Evolutionary conservation across 2,797 vertebrate species (phyloP).

Genomic region (Luscinia megarhynchos): DNA sequence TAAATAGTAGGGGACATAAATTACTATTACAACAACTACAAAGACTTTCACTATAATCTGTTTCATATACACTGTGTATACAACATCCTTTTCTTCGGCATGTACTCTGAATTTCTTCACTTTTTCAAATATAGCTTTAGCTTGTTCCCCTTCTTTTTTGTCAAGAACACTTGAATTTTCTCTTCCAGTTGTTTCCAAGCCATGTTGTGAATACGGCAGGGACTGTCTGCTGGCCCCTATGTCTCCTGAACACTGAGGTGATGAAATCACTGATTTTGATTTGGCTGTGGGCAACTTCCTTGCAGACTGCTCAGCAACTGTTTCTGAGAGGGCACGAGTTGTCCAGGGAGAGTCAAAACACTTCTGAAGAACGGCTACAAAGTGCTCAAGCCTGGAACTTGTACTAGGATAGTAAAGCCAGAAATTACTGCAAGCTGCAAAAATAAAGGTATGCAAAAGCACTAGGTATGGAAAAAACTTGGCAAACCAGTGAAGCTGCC

Average conservation of each 20-base stretch:
- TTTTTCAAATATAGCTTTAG: conserved; percentile 86
- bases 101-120: conserved; percentile 83
- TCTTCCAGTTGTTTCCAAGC: conserved; percentile 77
- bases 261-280: conserved; percentile 69
- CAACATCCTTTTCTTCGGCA: conserved; percentile 83
- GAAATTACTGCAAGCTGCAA: conserved; percentile 85
- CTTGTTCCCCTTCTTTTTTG: conserved; percentile 85
- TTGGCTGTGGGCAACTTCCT: conserved; percentile 74
- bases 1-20: conserved; percentile 82
- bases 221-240: conserved; percentile 73
- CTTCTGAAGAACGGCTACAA: conserved; percentile 84
- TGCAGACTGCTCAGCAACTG: conserved; percentile 80
- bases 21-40: conserved; percentile 79
- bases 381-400: conserved; percentile 83
- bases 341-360: conserved; percentile 87
- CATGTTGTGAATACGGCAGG: conserved; percentile 69
- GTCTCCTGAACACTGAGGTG: conserved; percentile 73
- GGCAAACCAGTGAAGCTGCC: conserved; percentile 84
- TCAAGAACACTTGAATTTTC: conserved; percentile 83
- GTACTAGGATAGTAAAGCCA: conserved; percentile 86
- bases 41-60: conserved; percentile 84
- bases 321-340: conserved; percentile 83
- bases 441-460: conserved; percentile 84
- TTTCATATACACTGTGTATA: conserved; percentile 82
- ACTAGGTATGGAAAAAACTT: conserved; percentile 86